These are phyloP conservation scores for Antrozous pallidus DNA, from an alignment of 2,797 vertebrate genomes.

Conservation along the genomic window DNA sequence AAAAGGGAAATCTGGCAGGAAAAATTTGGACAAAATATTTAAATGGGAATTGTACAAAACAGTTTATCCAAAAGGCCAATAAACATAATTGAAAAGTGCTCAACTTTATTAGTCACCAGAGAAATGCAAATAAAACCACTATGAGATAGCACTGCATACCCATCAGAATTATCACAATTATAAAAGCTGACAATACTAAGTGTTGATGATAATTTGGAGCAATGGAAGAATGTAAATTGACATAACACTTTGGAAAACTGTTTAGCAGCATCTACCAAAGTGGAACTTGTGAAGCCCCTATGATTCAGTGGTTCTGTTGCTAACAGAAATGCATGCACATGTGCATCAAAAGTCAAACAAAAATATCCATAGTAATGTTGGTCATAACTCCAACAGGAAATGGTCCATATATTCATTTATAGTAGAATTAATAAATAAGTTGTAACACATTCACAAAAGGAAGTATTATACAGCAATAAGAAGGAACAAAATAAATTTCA, in stretches of 20 bases:
- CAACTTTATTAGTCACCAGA: slow-evolving; percentile 47
- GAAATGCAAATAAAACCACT: slow-evolving; percentile 48
- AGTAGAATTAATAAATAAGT: neutral
- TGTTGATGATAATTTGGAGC: slow-evolving; percentile 52
- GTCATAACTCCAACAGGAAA: neutral
- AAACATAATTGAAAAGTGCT: slow-evolving; percentile 40
- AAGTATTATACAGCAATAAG: slow-evolving; percentile 44
- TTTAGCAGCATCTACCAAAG: slow-evolving; percentile 16
- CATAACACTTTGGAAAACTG: slow-evolving; percentile 43
- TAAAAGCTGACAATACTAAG: slow-evolving; percentile 27
- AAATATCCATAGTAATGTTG: slow-evolving; percentile 32
- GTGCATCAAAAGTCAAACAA: slow-evolving; percentile 29
- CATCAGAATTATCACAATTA: slow-evolving; percentile 47
- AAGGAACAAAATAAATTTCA: slow-evolving; percentile 27
- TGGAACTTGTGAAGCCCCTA: neutral
- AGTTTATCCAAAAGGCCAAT: slow-evolving; percentile 25
- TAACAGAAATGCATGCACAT: slow-evolving; percentile 9
- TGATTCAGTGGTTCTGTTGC: neutral
- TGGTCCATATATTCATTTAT: neutral
- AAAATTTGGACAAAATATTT: slow-evolving; percentile 23
- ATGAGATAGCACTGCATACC: slow-evolving; percentile 35
- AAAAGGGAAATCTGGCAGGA: neutral
- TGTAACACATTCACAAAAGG: neutral
- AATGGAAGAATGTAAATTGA: slow-evolving; percentile 50
- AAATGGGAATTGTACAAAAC: slow-evolving; percentile 28